These are phyloP conservation scores for Melanitta fusca DNA, from an alignment of 2,797 vertebrate species.

Conservation along the genomic window DNA sequence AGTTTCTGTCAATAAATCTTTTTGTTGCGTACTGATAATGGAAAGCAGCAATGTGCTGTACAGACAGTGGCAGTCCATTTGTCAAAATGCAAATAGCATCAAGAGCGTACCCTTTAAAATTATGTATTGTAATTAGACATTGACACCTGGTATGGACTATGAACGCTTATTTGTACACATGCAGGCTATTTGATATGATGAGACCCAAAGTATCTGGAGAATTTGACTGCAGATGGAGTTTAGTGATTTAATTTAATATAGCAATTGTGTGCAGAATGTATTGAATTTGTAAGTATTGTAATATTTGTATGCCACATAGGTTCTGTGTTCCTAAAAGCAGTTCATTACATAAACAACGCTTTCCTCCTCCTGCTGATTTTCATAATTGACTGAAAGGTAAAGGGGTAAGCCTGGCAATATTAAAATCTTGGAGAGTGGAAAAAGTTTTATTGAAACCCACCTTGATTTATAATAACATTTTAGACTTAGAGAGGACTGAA, in stretches of 20 bases:
- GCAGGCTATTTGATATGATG: slow-evolving; percentile 31
- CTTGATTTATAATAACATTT: background rate
- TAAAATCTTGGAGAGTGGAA: background rate
- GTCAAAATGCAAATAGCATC: background rate
- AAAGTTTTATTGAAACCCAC: background rate
- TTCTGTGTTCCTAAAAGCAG: background rate
- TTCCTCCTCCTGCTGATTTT: slow-evolving; percentile 23
- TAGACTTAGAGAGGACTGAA: background rate
- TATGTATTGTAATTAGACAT: slow-evolving; percentile 62
- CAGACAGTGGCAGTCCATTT: background rate
- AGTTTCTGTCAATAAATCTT: background rate
- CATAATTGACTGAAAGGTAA: background rate
- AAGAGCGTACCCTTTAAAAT: background rate
- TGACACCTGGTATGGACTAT: slow-evolving; percentile 53
- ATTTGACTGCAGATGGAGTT: slow-evolving; percentile 50
- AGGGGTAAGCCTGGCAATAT: background rate
- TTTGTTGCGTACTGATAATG: background rate
- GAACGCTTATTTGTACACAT: slow-evolving; percentile 63
- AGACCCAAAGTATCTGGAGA: background rate
- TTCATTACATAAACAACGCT: background rate
- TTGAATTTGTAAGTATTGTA: background rate
- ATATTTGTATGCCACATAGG: background rate
- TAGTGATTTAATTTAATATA: slow-evolving; percentile 51
- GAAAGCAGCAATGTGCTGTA: background rate
- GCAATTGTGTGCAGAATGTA: slow-evolving; percentile 20